Base-by-base conservation (phyloP, 1,140 invertebrate species). In the Luehdorfia chinensis region DNA sequence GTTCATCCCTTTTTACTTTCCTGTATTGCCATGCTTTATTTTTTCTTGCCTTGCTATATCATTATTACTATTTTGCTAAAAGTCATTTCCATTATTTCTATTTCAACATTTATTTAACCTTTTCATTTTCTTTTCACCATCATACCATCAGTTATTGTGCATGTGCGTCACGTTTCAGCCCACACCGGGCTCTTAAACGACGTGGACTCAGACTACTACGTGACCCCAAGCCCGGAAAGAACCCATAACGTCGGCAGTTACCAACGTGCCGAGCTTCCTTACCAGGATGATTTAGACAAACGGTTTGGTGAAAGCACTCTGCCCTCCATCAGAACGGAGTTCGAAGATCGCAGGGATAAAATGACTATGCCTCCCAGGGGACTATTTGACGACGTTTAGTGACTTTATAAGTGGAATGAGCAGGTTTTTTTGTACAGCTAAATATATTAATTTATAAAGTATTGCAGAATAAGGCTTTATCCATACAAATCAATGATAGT, bases 311-410 rank as follows among this genome's bases (percentile, higher is more conserved):
- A 88, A 0, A 91, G 90, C 54, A 89, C 90, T 0, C 70, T 88
- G 11, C 71, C 87, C n/a, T 59, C 70, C 0, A 55, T 78, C 3
- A 74, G 79, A 27, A 67, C 80, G 5, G 80, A 87, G 13, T 76
- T 74, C 11, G 73, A 83, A 2, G 84, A 88, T 83, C 48, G 86
- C 63, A 32, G 89, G 72, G 57, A 86, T 55, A 88, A 75, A 60
- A 88, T 92, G 32, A 90, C 90, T 2, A 88, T 89, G 37, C 93
- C 94, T 0, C 94, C 94, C 0, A 87, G 91, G 52, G 93, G 94
- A 32, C 90, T 97, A 37, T 97, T 97, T 65, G 95, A 97, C 80
- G 95, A 97, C 36, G 69, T 84, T 11, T 78, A 80, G 50, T 23
- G 4, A 50, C 27, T 47, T 43, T 52, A 18, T 51, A 34, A 30